Base-by-base conservation (phyloP, 2,113 vertebrate genomes). In the Aptenodytes forsteri region DNA sequence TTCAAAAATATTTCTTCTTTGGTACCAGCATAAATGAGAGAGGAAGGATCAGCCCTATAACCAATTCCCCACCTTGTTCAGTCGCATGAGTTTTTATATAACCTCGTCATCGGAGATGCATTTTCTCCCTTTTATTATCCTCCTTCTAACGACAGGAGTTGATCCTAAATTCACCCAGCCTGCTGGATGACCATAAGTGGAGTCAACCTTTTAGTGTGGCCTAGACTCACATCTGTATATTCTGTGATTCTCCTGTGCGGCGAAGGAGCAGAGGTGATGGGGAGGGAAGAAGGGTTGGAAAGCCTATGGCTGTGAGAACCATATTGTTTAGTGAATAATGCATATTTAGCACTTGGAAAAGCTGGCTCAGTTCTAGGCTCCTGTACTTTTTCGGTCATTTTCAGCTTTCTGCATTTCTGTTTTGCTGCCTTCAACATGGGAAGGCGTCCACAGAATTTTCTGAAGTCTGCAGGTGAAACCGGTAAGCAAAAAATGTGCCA, bases 211-310 rank as follows among this genome's bases (percentile, higher is more conserved):
- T 46, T 13, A 15, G 29, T 27, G 14, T 54, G 61, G 38, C 59
- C 42, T 32, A 3, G 47, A 10, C 27, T 64, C 8, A 4, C 0
- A 14, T 19, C 17, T 78, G 6, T 15, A 17, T 46, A 0, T 42
- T 61, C 29, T 29, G 22, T 58, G 56, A 16, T 55, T 73, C 34
- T 66, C 10, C 67, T 69, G 65, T 2, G 1, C 20, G 21, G 36
- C 11, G 50, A 54, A 73, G 56, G 23, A 73, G 52, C 46, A 46
- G 76, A 52, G 59, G 49, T 46, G 47, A 25, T 25, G 23, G 16
- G 34, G 56, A 40, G 7, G 49, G 19, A 55, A 44, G 56, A 77
- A 75, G n/a, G 26, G 4, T 7, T 67, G 69, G 47, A 73, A 55
- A 78, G 50, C 34, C 11, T 25, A 1, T 47, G 25, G 25, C 54